Evolutionary conservation across 2,113 vertebrate species (phyloP).

Genomic region (Apodemus speciosus): DNA sequence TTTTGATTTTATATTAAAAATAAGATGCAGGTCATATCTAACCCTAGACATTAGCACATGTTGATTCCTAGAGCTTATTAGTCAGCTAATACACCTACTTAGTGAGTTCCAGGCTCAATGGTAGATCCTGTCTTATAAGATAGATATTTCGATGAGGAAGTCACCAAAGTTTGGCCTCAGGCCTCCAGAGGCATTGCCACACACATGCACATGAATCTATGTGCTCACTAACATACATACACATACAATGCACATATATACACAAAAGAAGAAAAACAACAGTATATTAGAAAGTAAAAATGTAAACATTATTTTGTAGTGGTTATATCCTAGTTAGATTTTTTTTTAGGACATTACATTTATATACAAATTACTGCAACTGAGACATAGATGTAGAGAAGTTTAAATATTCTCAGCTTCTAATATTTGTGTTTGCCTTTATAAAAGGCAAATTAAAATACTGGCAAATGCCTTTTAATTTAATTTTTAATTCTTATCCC

Average conservation of each 20-base stretch:
- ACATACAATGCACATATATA: neutral
- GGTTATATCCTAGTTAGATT: neutral
- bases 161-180: neutral
- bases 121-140: neutral
- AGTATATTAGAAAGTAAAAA: constrained; percentile 37
- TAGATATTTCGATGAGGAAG: neutral
- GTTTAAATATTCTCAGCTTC: constrained; percentile 63
- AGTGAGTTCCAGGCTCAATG: neutral
- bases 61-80: too few relatives aligned
- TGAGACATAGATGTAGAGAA: constrained; percentile 59
- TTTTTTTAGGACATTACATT: constrained; percentile 23
- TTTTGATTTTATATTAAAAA: neutral
- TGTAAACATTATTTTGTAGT: neutral
- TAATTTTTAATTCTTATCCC: constrained; percentile 77
- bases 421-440: constrained; percentile 76
- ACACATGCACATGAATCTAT: neutral
- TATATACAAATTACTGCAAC: constrained; percentile 56
- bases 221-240: neutral
- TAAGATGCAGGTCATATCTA: neutral
- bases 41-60: neutral
- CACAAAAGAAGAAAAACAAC: neutral
- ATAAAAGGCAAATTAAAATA: constrained; percentile 73
- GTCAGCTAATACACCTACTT: neutral
- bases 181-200: neutral
- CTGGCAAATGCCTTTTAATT: constrained; percentile 77